phyloP scores from a whole-genome alignment of 2,888 invertebrate genomes.

The Rhamphomyia laevipes region DNA sequence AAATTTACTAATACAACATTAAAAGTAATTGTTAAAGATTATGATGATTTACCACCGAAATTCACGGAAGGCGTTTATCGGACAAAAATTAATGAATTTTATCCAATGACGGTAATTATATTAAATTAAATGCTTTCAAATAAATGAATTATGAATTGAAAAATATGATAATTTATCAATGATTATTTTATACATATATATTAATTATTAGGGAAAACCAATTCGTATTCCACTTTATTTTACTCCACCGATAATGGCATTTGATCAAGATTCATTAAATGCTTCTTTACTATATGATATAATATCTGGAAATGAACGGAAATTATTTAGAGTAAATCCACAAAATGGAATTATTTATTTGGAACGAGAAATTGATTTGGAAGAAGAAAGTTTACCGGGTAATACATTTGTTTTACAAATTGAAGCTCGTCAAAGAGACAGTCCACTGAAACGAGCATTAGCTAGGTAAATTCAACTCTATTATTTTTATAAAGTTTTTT shows the following conservation, averaged over 20 bases:
- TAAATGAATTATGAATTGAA: background rate
- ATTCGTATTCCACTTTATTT: constrained; percentile 61
- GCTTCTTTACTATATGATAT: constrained; percentile 66
- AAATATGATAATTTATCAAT: background rate
- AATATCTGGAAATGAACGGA: constrained; percentile 66
- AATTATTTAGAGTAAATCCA: constrained; percentile 61
- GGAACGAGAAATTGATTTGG: constrained; percentile 70
- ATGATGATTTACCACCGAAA: constrained; percentile 70
- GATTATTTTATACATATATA: constrained; percentile 1
- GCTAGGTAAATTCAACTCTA: constrained; percentile 42
- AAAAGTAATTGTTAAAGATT: constrained; percentile 58
- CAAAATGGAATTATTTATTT: constrained; percentile 64
- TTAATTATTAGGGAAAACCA: constrained; percentile 51
- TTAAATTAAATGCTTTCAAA: background rate
- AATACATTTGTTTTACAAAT: constrained; percentile 64
- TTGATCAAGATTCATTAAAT: constrained; percentile 71
- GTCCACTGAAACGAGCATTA: constrained; percentile 59
- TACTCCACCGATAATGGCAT: constrained; percentile 59
- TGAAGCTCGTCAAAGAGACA: constrained; percentile 68
- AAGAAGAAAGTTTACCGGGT: constrained; percentile 59
- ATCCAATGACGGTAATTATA: constrained; percentile 58
- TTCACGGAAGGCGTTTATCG: constrained; percentile 71
- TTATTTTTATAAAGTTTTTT: background rate
- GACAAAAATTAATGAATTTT: constrained; percentile 71
- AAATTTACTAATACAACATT: constrained; percentile 61